Conservation (phyloP, 2,113 vertebrate species). For the Petrocephalus zakoni region DNA sequence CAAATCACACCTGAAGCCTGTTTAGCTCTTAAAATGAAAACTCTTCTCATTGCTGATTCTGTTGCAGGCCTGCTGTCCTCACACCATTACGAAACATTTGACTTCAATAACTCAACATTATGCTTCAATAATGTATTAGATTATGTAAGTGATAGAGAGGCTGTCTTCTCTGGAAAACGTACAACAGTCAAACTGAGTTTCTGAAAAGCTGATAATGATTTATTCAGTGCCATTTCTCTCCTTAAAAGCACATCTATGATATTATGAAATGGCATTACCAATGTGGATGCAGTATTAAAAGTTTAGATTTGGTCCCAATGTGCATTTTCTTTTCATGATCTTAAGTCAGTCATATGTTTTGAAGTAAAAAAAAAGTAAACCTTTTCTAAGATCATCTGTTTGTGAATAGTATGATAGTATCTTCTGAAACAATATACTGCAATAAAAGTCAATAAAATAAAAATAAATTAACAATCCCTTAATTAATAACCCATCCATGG, state of each 20-base stretch:
- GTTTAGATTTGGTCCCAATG: neutral
- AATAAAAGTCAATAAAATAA: neutral
- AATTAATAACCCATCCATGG: neutral
- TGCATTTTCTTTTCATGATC: neutral
- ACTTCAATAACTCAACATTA: neutral
- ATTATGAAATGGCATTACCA: neutral
- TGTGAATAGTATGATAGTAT: neutral
- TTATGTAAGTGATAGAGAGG: neutral
- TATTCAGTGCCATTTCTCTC: neutral
- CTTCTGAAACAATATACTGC: neutral
- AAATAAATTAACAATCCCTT: neutral
- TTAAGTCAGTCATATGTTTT: neutral
- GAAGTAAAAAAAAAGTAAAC: neutral
- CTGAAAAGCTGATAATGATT: neutral
- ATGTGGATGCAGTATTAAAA: neutral
- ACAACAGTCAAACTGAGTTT: neutral
- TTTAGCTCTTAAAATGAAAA: neutral
- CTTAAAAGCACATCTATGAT: neutral
- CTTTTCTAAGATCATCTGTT: neutral
- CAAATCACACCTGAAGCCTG: no score
- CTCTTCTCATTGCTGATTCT: neutral
- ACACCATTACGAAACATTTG: neutral
- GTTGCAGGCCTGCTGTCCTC: neutral
- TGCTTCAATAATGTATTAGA: conserved; percentile 1
- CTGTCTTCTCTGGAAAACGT: neutral